These are phyloP conservation scores for Mesitornis unicolor DNA, from an alignment of 2,113 vertebrate species.

Conservation along the genomic window DNA sequence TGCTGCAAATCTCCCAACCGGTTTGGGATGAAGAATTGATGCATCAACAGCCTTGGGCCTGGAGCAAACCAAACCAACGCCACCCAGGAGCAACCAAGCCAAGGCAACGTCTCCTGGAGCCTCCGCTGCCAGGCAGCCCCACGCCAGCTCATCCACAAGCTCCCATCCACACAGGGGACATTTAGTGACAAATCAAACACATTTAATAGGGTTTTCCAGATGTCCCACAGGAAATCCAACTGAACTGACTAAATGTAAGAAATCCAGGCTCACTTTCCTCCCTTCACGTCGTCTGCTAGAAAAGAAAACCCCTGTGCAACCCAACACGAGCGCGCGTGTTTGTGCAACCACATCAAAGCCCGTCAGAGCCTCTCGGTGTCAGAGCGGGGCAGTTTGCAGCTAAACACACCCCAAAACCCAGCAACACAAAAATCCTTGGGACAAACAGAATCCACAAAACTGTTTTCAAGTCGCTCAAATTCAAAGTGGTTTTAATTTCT, in stretches of 20 bases:
- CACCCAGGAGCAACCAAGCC: too few species aligned
- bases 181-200: background rate
- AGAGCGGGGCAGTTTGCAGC: background rate
- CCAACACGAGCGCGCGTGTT: background rate
- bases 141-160: background rate
- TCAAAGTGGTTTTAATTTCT: background rate
- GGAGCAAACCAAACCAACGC: too few species aligned
- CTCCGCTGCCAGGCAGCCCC: background rate
- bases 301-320: background rate
- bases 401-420: background rate
- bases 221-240: constrained; percentile 32
- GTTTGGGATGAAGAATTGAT: background rate
- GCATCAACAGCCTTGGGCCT: background rate
- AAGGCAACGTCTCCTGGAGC: background rate
- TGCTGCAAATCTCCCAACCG: background rate
- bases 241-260: background rate
- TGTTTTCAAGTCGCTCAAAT: background rate
- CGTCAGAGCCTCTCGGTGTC: background rate
- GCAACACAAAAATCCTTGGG: background rate
- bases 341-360: background rate
- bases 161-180: background rate
- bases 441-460: background rate
- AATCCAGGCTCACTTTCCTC: background rate
- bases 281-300: background rate
- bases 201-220: background rate